A percentile compares a stretch with the other conserved stretches of the same genome.
phyloP scores from a whole-genome alignment of 2,113 vertebrate species.

The Cyanocitta stelleri region DNA sequence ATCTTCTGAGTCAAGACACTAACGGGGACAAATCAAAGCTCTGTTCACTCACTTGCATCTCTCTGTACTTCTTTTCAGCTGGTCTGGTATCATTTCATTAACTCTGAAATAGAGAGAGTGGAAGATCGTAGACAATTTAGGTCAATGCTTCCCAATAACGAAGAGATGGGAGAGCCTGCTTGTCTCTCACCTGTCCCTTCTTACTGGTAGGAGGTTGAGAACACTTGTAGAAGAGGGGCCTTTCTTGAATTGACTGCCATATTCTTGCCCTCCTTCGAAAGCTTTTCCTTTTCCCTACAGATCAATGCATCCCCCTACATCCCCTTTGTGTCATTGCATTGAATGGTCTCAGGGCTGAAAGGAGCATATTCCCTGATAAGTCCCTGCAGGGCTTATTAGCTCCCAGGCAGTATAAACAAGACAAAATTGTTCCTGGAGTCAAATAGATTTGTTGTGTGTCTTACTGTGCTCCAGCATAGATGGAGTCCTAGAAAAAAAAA shows the following conservation, averaged over 20 bases:
- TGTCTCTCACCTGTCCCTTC: not conserved
- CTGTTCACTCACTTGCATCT: not conserved
- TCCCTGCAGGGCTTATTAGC: not conserved
- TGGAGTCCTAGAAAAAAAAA: not conserved
- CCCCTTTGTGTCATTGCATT: not conserved
- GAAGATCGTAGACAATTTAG: accelerated
- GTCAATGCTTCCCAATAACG: not conserved
- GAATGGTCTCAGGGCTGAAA: not conserved
- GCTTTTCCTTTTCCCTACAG: not conserved
- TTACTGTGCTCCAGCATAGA: not conserved
- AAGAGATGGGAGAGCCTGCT: not conserved
- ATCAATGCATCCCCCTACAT: not conserved
- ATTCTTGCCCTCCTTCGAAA: not conserved
- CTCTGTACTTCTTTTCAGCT: not conserved
- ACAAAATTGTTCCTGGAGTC: not conserved
- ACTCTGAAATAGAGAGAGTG: not conserved
- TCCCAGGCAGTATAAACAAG: not conserved
- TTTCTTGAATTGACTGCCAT: not conserved
- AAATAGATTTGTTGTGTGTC: not conserved
- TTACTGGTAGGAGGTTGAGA: not conserved
- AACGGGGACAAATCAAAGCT: not conserved
- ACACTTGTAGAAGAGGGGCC: not conserved
- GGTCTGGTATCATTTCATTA: not conserved
- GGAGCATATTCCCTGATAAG: not conserved
- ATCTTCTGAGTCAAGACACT: not conserved